A percentile compares a stretch with the other conserved stretches of the same genome.
phyloP scores from a whole-genome alignment of 2,113 vertebrate genomes.

The Nycticryphes semicollaris region DNA sequence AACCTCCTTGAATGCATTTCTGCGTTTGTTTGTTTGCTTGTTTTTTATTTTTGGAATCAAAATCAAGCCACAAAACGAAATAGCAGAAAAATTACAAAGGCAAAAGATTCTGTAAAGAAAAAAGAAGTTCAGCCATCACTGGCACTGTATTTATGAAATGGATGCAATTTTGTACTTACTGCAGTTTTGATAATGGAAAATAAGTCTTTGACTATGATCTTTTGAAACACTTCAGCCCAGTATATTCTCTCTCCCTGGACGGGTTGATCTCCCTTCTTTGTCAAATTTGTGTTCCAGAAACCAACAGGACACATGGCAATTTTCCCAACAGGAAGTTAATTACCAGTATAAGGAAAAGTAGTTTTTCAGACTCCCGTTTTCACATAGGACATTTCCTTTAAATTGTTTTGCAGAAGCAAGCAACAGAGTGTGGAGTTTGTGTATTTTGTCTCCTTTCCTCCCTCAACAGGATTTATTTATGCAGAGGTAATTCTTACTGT shows the following conservation, averaged over 20 bases:
- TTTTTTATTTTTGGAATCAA: not conserved
- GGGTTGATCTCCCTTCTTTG: not conserved
- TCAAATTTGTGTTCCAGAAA: not conserved
- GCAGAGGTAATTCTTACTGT: not conserved
- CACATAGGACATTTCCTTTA: not conserved
- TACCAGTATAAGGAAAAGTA: not conserved
- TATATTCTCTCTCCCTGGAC: not conserved
- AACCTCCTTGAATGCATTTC: not conserved
- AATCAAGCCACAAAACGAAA: not conserved
- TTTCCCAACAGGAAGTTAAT: not conserved
- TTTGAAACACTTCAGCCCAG: not conserved
- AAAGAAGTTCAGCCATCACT: not conserved
- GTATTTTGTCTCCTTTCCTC: not conserved
- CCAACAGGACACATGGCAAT: not conserved
- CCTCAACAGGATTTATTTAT: not conserved
- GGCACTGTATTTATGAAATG: not conserved
- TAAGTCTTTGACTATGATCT: not conserved
- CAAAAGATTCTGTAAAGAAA: not conserved
- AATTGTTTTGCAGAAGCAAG: not conserved
- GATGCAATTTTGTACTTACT: not conserved
- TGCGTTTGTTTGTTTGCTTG: not conserved
- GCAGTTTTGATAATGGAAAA: not conserved
- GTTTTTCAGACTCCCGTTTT: not conserved
- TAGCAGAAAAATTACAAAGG: not conserved
- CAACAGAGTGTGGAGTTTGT: not conserved